Percentiles rank a stretch among this genome's conserved stretches.
Evolutionary conservation across 2,888 invertebrate species (phyloP).

Genomic region (Drosophila affinis): DNA sequence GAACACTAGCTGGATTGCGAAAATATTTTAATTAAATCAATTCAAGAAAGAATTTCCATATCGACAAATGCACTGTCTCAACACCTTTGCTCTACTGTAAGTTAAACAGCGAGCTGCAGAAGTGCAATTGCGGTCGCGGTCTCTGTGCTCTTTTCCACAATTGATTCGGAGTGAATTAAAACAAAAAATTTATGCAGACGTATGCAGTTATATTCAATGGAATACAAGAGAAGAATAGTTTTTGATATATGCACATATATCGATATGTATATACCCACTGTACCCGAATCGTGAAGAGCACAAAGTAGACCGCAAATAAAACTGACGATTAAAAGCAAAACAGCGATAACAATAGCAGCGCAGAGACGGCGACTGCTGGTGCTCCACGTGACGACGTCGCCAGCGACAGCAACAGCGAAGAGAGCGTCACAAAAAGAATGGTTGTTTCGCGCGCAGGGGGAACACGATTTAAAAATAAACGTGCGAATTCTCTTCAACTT

Average conservation of each 20-base stretch:
- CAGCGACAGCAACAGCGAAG: constrained; percentile 26
- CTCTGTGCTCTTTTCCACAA: neutral
- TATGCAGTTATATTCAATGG: neutral
- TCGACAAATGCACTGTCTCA: neutral
- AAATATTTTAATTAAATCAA: neutral
- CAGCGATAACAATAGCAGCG: constrained; percentile 31
- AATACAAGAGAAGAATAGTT: neutral
- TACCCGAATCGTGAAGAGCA: constrained; percentile 33
- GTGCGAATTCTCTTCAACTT: constrained; percentile 18
- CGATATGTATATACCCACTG: constrained; percentile 37
- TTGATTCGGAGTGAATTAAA: neutral
- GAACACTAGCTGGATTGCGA: neutral
- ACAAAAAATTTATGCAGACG: neutral
- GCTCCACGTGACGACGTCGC: constrained; percentile 62
- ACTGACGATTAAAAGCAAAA: constrained; percentile 70
- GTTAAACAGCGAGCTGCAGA: neutral
- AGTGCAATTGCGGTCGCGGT: neutral
- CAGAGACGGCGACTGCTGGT: constrained; percentile 24
- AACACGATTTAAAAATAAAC: constrained; percentile 37
- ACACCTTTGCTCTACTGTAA: neutral
- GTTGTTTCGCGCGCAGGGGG: constrained; percentile 12
- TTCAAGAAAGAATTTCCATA: neutral
- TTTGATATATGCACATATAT: neutral
- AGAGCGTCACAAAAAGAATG: constrained; percentile 1
- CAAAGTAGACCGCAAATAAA: constrained; percentile 66